Evolutionary conservation across 2,888 invertebrate genomes (phyloP).

Genomic region (Calliphora vomitoria): DNA sequence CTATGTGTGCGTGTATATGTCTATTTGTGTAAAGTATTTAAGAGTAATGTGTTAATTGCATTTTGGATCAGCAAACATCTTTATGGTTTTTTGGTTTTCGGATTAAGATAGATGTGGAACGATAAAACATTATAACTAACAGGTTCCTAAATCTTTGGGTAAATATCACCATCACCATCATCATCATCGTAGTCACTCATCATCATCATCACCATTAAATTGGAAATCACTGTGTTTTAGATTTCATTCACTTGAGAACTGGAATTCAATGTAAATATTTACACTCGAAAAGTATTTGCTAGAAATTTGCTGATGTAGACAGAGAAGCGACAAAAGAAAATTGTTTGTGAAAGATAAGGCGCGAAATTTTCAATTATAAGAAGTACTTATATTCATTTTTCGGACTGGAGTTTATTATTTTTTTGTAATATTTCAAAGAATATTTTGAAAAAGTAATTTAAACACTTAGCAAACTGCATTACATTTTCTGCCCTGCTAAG

Average conservation of each 20-base stretch:
- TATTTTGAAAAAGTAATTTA: no score
- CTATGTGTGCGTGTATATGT: not conserved
- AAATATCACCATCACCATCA: conserved; percentile 61
- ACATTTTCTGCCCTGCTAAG: no score
- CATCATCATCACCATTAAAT: conserved; percentile 50
- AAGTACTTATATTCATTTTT: no score
- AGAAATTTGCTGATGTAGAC: not conserved
- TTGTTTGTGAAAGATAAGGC: not conserved
- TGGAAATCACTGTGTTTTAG: conserved; percentile 44
- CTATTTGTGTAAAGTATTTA: conserved; percentile 65
- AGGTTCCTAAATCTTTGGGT: conserved; percentile 70
- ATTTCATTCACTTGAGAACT: conserved; percentile 53
- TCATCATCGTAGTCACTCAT: conserved; percentile 7
- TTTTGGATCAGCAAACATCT: conserved; percentile 73
- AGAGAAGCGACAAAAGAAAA: not conserved
- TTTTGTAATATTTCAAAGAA: no score
- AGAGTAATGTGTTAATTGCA: conserved; percentile 73
- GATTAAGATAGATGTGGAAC: conserved; percentile 70
- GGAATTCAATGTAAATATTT: conserved; percentile 48
- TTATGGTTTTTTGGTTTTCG: conserved; percentile 65
- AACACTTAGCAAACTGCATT: no score
- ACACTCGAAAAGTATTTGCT: conserved; percentile 31
- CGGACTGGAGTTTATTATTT: no score
- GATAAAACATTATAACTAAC: conserved; percentile 72
- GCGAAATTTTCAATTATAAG: not conserved